These are phyloP conservation scores for Salpingus planirostris DNA, from an alignment of 2,888 invertebrate species.

Conservation along the genomic window DNA sequence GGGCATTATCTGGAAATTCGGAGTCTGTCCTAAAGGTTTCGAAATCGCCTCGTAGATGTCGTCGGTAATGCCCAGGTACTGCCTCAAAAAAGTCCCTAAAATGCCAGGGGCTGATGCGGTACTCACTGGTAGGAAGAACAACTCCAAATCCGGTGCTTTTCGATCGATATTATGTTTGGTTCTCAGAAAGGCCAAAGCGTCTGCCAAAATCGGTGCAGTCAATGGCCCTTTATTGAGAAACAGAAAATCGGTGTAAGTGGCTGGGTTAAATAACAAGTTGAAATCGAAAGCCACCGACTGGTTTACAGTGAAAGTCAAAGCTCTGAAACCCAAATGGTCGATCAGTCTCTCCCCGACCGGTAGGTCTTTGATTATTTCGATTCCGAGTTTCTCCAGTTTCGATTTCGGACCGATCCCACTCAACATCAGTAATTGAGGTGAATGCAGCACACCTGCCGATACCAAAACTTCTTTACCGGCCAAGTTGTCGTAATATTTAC, in stretches of 20 bases:
- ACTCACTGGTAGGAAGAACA: constrained; percentile 57
- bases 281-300: constrained; percentile 4
- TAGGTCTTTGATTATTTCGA: constrained; percentile 53
- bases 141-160: constrained; percentile 56
- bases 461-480: constrained; percentile 75
- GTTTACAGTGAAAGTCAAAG: constrained; percentile 30
- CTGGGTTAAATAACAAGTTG: constrained; percentile 16
- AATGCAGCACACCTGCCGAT: constrained; percentile 81
- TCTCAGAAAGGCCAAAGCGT: constrained; percentile 51
- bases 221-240: constrained; percentile 46
- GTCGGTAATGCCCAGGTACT: not conserved
- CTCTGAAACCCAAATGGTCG: constrained; percentile 52
- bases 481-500: constrained; percentile 36
- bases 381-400: constrained; percentile 47
- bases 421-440: constrained; percentile 82
- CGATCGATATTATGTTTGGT: constrained; percentile 47
- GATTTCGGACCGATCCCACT: constrained; percentile 57
- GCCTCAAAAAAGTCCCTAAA: constrained; percentile 45
- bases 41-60: not conserved
- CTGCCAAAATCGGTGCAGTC: constrained; percentile 38
- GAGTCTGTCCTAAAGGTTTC: not conserved
- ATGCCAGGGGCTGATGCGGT: constrained; percentile 47
- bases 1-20: not conserved
- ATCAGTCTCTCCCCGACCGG: constrained; percentile 59
- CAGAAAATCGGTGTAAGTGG: constrained; percentile 37